These are phyloP conservation scores for Drosophila nikananu DNA, from an alignment of 1,140 invertebrate genomes.

Conservation along the genomic window DNA sequence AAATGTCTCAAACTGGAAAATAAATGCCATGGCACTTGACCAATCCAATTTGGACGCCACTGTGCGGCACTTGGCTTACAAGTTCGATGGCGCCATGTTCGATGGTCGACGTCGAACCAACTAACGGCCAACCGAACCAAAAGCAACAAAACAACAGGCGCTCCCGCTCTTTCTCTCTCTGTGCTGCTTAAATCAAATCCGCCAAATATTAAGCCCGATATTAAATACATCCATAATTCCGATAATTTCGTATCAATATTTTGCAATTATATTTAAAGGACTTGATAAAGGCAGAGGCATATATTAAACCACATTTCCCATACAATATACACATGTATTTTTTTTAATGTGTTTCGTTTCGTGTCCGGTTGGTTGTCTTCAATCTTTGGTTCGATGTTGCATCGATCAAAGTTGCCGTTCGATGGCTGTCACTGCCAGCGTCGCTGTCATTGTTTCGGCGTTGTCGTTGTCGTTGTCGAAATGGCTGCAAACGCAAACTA, in stretches of 20 bases:
- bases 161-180: neutral
- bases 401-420: conserved; percentile 7
- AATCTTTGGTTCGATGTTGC: conserved; percentile 17
- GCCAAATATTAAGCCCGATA: neutral
- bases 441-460: conserved; percentile 36
- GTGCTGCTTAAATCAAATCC: conserved; percentile 2
- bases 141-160: conserved; percentile 9
- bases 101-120: neutral
- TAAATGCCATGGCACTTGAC: neutral
- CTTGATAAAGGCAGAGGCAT: neutral
- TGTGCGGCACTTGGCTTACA: conserved; percentile 1
- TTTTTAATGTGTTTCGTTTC: neutral
- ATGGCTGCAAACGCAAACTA: conserved; percentile 59
- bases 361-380: neutral
- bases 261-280: neutral
- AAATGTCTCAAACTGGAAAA: neutral
- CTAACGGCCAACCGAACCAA: neutral
- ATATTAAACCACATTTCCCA: conserved; percentile 1
- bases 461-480: conserved; percentile 68
- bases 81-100: neutral
- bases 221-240: conserved; percentile 4
- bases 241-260: conserved; percentile 7
- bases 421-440: conserved; percentile 4
- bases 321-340: neutral
- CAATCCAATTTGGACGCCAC: conserved; percentile 12